Conservation (phyloP, 2,797 vertebrate genomes). For the Cuniculus paca region DNA sequence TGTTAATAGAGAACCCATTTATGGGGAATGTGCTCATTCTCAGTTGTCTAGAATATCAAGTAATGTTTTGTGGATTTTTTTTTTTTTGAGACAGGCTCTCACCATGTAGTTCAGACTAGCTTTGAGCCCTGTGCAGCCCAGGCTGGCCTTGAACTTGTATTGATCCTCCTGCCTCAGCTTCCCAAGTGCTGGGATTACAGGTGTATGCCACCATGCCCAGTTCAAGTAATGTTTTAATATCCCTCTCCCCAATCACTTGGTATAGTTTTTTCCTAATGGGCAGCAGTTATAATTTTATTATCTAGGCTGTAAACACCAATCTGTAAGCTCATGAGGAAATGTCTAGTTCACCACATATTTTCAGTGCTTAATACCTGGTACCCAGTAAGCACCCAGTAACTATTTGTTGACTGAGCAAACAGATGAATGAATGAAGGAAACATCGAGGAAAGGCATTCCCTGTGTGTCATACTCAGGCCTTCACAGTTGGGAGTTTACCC, state of each 20-base stretch:
- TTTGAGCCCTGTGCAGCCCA: neutral
- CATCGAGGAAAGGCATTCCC: neutral
- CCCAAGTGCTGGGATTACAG: neutral
- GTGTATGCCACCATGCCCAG: neutral
- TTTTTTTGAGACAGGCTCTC: neutral
- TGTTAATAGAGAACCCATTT: neutral
- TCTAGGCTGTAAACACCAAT: neutral
- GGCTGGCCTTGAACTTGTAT: neutral
- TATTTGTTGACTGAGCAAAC: neutral
- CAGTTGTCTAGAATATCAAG: neutral
- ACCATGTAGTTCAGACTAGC: neutral
- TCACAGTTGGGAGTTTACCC: neutral
- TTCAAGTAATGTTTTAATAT: neutral
- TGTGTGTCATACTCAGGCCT: neutral
- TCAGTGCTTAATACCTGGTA: neutral
- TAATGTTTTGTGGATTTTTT: neutral
- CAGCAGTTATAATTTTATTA: neutral
- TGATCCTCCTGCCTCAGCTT: neutral
- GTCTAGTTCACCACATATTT: neutral
- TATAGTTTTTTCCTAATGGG: neutral
- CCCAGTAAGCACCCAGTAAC: neutral
- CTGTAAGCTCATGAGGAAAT: neutral
- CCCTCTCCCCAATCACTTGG: neutral
- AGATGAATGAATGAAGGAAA: neutral
- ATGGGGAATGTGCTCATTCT: neutral